A percentile compares a stretch with the other conserved stretches of the same genome.
Conservation (phyloP, 2,888 invertebrate genomes). For the Diachrysia chrysitis region DNA sequence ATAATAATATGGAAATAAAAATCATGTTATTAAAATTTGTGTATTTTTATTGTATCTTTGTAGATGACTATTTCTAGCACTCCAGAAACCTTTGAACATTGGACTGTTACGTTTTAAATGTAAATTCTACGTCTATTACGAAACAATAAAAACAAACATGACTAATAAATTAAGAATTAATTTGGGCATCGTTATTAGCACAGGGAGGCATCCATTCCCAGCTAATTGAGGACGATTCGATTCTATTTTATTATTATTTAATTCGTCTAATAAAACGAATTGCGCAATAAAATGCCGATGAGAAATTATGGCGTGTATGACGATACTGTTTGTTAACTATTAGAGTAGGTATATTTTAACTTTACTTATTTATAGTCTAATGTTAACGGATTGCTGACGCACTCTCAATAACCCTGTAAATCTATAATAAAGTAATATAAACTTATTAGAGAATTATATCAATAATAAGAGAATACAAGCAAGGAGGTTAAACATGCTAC, state of each 20-base stretch:
- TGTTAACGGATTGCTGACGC: too few relatives aligned
- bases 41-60: too few relatives aligned
- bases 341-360: background rate
- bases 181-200: slow-evolving; percentile 2
- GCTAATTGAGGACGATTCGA: slow-evolving; percentile 10
- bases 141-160: background rate
- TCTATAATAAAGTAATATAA: too few relatives aligned
- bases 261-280: slow-evolving; percentile 10
- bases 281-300: background rate
- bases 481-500: background rate
- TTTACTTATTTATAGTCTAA: too few relatives aligned
- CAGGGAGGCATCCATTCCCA: background rate
- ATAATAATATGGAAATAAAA: too few relatives aligned
- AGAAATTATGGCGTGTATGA: background rate
- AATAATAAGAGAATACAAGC: too few relatives aligned
- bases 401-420: too few relatives aligned
- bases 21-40: too few relatives aligned
- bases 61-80: too few relatives aligned
- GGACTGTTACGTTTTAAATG: background rate
- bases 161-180: slow-evolving; percentile 7
- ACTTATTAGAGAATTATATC: too few relatives aligned
- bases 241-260: slow-evolving; percentile 14
- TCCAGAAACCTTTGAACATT: too few relatives aligned
- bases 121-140: background rate
- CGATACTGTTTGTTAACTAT: background rate